Evolutionary conservation across 2,797 vertebrate species (phyloP), one percentile per base, ranked within the genome.

Genomic region (Otus scops): DNA sequence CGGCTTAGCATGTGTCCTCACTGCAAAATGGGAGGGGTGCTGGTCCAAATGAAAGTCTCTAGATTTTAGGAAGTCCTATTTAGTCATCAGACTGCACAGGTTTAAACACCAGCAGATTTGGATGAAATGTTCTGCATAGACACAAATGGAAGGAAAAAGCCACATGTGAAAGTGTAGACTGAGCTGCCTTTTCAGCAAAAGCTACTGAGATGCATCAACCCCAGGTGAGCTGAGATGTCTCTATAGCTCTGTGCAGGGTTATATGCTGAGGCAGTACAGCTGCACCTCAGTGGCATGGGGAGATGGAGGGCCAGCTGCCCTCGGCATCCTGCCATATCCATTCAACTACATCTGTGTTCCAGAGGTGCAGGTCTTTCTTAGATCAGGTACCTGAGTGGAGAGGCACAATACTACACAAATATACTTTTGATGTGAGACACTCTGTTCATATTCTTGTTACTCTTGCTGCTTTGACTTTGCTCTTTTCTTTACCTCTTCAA

Each of bases 291-390:
- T 0, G 28, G 34, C 36, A 32, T n/a, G 67, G n/a, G 38, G 13
- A 59, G 22, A 39, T 0, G 1, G 2, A 23, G 24, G 50, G 19
- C 51, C 32, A 24, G 10, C 7, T 28, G 10, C 10, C 32, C 17
- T 68, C 10, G 6, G 47, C 28, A 24, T 61, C n/a, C 64, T 61
- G 27, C 51, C 3, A 3, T 18, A 27, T 53, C 3, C 0, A 13
- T 45, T 38, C 68, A 41, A 3, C 13, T 13, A 9, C 11, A 3
- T 14, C 56, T 69, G 50, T 74, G 20, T 54, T 53, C 26, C 73
- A 38, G 28, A 71, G 21, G 4, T 32, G 9, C 1, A 27, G n/a
- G 5, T 34, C 47, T 85, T 8, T 53, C 57, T 57, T n/a, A 61
- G 9, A 23, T 84, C 19, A 9, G 10, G 19, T 13, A 10, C 19